Evolutionary conservation across 2,888 invertebrate species (phyloP).

Genomic region (Drosophila siamana): DNA sequence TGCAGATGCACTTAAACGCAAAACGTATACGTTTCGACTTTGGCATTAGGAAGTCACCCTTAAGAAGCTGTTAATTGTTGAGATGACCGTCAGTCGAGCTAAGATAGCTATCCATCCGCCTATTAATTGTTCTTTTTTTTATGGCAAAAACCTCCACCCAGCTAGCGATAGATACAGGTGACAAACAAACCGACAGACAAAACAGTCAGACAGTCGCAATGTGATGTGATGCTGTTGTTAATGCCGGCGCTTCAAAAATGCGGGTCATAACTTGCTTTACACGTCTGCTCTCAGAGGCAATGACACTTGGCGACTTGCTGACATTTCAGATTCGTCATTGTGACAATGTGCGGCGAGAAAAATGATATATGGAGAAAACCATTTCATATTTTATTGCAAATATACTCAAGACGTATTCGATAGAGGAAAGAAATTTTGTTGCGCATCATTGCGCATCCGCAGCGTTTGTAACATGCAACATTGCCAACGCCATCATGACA

Average conservation of each 20-base stretch:
- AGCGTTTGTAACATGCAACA: slow-evolving; percentile 25
- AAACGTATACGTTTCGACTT: slow-evolving; percentile 30
- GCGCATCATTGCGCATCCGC: slow-evolving; percentile 23
- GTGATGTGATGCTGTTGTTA: slow-evolving; percentile 25
- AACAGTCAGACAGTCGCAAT: slow-evolving; percentile 2
- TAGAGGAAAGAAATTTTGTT: slow-evolving; percentile 48
- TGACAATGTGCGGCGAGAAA: slow-evolving; percentile 52
- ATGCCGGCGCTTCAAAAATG: slow-evolving; percentile 53
- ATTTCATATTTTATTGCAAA: slow-evolving; percentile 38
- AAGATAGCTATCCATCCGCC: slow-evolving; percentile 40
- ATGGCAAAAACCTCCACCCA: slow-evolving; percentile 60
- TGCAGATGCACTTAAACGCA: slow-evolving; percentile 31
- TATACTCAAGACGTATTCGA: slow-evolving; percentile 20
- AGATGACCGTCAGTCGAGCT: slow-evolving; percentile 49
- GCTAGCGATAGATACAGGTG: slow-evolving; percentile 17
- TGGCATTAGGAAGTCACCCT: slow-evolving; percentile 72
- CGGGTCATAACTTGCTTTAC: slow-evolving; percentile 74
- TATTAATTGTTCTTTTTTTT: slow-evolving; percentile 69
- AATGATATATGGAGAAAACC: slow-evolving; percentile 3
- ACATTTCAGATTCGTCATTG: slow-evolving; percentile 75
- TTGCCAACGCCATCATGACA: slow-evolving; percentile 27
- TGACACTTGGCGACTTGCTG: slow-evolving; percentile 73
- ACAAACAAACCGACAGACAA: background rate
- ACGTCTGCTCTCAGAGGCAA: slow-evolving; percentile 63
- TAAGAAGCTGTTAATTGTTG: slow-evolving; percentile 42